Base-by-base conservation (phyloP, 2,113 vertebrate species). In the Myocastor coypus region DNA sequence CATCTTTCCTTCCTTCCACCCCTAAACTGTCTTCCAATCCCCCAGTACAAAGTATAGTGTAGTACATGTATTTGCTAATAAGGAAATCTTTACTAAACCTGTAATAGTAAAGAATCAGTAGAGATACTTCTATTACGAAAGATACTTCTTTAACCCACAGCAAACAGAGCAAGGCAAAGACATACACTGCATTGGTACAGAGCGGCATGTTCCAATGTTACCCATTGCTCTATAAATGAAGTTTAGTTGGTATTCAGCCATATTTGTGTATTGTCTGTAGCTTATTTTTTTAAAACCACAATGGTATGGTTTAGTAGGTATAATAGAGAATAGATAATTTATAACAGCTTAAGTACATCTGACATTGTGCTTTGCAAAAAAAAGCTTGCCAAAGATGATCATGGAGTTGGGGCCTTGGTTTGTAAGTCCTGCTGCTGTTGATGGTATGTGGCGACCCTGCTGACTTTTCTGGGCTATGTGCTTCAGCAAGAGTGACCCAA, bases 181-280 rank as follows among this genome's bases (percentile, higher is more conserved):
- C 9, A 61, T 10, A 50, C 0, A n/a, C 10, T 52, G 1, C 10
- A 17, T 0, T 17, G 8, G 20, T 59, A 78, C 0, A 14, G 1
- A 75, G 4, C 4, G 57, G 1, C 1, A 26, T 3, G 13, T 24
- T 16, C 40, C 1, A 71, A 13, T 1, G 16, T 24, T 12, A 5
- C 26, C 42, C 1, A 5, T 42, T 11, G 37, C 34, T 68, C 78
- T 16, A 4, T 55, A 64, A 92, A 90, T 59, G 61, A 64, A 61
- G 24, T 50, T 22, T 20, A 37, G 82, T n/a, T 42, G 30, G 28
- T 24, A 19, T 1, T 52, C 9, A 55, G 7, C 30, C 57, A 55
- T 6, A 22, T 1, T 93, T 34, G 40, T 7, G 6, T 86, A 22
- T 37, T 61, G 1, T 71, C 59, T 68, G 3, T 26, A 20, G 40